phyloP scores from a whole-genome alignment of 2,888 invertebrate genomes.

The Sipunculus nudus region DNA sequence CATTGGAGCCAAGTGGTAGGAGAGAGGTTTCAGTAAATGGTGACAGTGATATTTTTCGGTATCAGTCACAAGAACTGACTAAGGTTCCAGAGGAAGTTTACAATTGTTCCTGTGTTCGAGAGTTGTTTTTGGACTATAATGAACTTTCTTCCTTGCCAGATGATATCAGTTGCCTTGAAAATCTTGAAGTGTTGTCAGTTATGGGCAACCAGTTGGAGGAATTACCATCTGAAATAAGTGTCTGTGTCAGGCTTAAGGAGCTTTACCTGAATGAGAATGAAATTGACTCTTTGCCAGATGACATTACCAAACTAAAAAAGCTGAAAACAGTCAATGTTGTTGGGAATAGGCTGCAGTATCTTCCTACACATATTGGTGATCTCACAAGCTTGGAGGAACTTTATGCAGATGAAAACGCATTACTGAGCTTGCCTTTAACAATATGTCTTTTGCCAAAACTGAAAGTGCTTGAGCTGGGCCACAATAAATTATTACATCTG shows the following conservation, averaged over 20 bases:
- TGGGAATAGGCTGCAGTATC: conserved; percentile 17
- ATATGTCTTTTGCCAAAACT: conserved; percentile 42
- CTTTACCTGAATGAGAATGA: conserved; percentile 50
- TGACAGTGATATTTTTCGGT: neutral
- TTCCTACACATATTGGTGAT: conserved; percentile 49
- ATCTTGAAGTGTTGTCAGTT: conserved; percentile 42
- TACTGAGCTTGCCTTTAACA: conserved; percentile 40
- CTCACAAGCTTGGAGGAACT: conserved; percentile 38
- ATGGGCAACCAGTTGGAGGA: conserved; percentile 48
- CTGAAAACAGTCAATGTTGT: conserved; percentile 44
- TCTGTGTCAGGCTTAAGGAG: conserved; percentile 39
- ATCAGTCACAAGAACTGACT: neutral
- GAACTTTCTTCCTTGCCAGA: neutral
- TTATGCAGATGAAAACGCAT: conserved; percentile 46
- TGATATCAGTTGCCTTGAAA: conserved; percentile 16
- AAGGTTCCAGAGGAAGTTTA: neutral
- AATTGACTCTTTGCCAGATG: conserved; percentile 40
- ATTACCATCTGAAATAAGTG: conserved; percentile 43
- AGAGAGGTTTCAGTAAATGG: neutral
- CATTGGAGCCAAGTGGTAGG: too few relatives aligned
- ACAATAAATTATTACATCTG: conserved; percentile 40
- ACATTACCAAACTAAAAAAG: conserved; percentile 40
- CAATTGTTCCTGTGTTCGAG: neutral
- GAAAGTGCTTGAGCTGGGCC: conserved; percentile 41
- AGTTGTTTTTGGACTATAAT: conserved; percentile 18